Evolutionary conservation across 2,113 vertebrate species (phyloP), one percentile per base, ranked within the genome.

Genomic region (Tachysurus fulvidraco): DNA sequence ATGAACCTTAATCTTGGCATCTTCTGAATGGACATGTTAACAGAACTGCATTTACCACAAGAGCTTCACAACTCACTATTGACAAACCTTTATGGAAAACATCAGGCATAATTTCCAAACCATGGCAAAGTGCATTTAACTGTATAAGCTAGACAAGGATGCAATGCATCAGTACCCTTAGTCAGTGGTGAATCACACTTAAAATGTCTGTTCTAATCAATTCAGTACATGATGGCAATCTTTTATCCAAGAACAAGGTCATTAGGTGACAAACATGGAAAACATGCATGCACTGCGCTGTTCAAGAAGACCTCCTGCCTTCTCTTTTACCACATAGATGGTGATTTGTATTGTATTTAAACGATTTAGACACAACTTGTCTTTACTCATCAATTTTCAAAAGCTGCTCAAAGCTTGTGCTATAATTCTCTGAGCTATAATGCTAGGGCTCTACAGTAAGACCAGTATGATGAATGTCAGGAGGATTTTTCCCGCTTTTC

Each of bases 161-260:
- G 81, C 50, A 50, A 86, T 59, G 83, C 77, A 52, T 59, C n/a
- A 65, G 28, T 88, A 80, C 50, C 71, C 57, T 86, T 85, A 71
- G 82, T 87, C 76, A 85, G 60, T n/a, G 84, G 13, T 89, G 83
- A 89, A 88, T 90, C 81, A 89, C 84, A 83, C 74, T 54, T 62
- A 54, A 46, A 82, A 84, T 65, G 36, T 71, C 85, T 57, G 62
- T 50, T 83, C 36, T 64, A 76, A 85, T 85, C 67, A 82, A 76
- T 82, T 52, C 83, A 81, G 64, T 14, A 71, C 76, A 82, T 44
- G 59, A 57, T 81, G 78, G 52, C 65, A 71, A 3, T 17, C 62
- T 28, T 81, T 57, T 25, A 73, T 46, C 59, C 74, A 64, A 64
- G 36, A 46, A 73, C 54, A 50, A 60, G 64, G 62, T 60, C 41